phyloP scores from a whole-genome alignment of 2,113 vertebrate genomes.

The Zootoca vivipara region DNA sequence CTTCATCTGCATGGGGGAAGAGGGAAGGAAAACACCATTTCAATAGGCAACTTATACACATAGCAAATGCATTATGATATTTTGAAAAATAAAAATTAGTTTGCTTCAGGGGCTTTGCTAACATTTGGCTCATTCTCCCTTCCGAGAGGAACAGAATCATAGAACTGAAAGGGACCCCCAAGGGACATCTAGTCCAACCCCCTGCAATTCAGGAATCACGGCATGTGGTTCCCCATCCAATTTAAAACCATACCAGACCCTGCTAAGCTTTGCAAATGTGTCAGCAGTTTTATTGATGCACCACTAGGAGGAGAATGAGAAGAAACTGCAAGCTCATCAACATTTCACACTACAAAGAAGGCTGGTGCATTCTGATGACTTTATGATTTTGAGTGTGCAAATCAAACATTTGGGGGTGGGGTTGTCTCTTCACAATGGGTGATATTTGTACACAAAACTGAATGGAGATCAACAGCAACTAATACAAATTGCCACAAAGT shows the following conservation, averaged over 20 bases:
- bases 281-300: no score
- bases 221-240: no score
- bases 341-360: not conserved
- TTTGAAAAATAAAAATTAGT: not conserved
- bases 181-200: no score
- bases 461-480: not conserved
- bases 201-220: no score
- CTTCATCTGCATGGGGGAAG: slow-evolving; percentile 77
- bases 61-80: not conserved
- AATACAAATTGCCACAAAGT: not conserved
- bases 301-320: not conserved
- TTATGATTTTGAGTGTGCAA: not conserved
- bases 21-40: not conserved
- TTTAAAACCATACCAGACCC: no score
- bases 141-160: no score
- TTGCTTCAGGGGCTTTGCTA: not conserved
- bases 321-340: not conserved
- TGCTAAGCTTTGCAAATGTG: no score
- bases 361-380: not conserved
- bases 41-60: fast-evolving
- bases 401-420: not conserved
- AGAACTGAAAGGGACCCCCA: no score
- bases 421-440: not conserved
- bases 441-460: not conserved
- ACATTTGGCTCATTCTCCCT: not conserved